A percentile compares a stretch with the other conserved stretches of the same genome.
Conservation (phyloP, 2,888 invertebrate genomes). For the Gerosis bhagava region DNA sequence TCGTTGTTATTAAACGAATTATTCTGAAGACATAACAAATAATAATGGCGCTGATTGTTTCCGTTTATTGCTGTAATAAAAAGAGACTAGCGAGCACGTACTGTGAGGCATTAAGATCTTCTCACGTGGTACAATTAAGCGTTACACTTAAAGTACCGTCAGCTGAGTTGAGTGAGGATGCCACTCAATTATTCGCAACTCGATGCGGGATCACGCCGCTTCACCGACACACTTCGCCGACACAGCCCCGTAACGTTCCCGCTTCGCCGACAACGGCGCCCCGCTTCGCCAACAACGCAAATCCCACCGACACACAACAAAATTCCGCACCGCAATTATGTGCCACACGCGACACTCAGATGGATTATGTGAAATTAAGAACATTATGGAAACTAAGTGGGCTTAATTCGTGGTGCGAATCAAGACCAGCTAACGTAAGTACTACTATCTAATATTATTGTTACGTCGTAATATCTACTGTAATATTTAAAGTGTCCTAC, state of each 20-base stretch:
- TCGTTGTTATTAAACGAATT: conserved; percentile 14
- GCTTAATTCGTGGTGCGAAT: conserved; percentile 54
- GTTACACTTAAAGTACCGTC: conserved; percentile 60
- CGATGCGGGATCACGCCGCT: conserved; percentile 69
- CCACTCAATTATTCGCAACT: conserved; percentile 74
- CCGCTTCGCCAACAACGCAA: too few relatives aligned
- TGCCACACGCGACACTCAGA: conserved; percentile 66
- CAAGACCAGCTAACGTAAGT: conserved; percentile 5
- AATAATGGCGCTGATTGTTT: conserved; percentile 37
- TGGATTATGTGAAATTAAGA: conserved; percentile 76
- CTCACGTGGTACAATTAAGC: conserved; percentile 76
- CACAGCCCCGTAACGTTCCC: conserved; percentile 2
- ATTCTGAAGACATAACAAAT: conserved; percentile 6
- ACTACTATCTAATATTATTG: too few relatives aligned
- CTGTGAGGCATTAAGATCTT: conserved; percentile 56
- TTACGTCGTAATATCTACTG: too few relatives aligned
- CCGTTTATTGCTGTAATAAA: conserved; percentile 55
- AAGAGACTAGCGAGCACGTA: conserved; percentile 50
- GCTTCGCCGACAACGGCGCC: conserved; percentile 27
- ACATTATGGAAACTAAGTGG: conserved; percentile 61
- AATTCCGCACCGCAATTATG: conserved; percentile 69
- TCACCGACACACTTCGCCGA: conserved; percentile 4
- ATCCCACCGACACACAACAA: conserved; percentile 60
- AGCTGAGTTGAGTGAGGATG: conserved; percentile 51
- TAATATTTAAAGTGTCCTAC: too few relatives aligned